Percentiles rank a stretch among this genome's conserved stretches.
These are phyloP conservation scores for Noctua janthe DNA, from an alignment of 2,888 invertebrate species.

Conservation along the genomic window DNA sequence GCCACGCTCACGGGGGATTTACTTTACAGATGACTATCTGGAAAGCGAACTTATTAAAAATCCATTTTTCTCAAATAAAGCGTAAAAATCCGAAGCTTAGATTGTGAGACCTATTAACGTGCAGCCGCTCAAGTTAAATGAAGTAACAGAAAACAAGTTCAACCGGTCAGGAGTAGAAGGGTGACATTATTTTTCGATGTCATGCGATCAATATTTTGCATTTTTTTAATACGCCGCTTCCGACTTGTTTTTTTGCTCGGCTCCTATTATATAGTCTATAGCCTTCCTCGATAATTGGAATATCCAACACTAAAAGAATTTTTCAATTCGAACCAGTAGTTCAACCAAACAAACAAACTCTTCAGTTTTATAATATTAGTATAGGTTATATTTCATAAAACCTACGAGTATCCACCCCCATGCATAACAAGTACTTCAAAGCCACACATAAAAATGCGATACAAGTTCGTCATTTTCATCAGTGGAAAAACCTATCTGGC, in stretches of 20 bases:
- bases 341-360: too few relatives aligned
- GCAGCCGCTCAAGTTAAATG: not conserved
- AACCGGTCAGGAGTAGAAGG: too few relatives aligned
- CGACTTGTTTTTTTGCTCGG: too few relatives aligned
- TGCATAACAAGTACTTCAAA: not conserved
- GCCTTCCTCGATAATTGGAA: too few relatives aligned
- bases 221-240: too few relatives aligned
- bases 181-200: not conserved
- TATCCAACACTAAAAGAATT: too few relatives aligned
- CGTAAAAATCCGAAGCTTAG: not conserved
- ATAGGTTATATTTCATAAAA: not conserved
- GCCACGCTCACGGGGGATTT: not conserved
- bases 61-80: constrained; percentile 1
- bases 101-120: too few relatives aligned
- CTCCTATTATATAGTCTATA: too few relatives aligned
- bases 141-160: not conserved
- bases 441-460: not conserved
- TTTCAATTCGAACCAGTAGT: too few relatives aligned
- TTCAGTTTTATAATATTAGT: too few relatives aligned
- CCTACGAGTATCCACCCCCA: not conserved
- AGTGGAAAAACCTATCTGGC: not conserved
- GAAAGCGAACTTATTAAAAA: constrained; percentile 10
- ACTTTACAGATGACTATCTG: not conserved
- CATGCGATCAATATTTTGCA: not conserved
- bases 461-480: not conserved